Base-by-base conservation (phyloP, 1,140 invertebrate species). In the Heterodera schachtii region DNA sequence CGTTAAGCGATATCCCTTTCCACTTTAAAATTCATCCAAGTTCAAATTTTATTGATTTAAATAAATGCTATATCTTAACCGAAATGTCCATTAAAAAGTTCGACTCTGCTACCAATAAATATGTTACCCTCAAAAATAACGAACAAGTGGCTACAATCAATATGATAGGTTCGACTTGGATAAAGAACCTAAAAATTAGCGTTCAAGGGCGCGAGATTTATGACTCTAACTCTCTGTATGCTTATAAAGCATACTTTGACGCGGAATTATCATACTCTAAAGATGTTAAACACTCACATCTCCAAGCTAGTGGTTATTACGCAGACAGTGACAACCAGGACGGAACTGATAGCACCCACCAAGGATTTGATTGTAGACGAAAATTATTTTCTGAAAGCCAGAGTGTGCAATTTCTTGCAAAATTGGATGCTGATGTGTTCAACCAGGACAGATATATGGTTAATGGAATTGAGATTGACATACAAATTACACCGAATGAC, bases 1-100 rank as follows among this genome's bases (percentile, higher is more conserved):
- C 74, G 3, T 13, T 76, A 8, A 76, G 13, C 41, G 75, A 60
- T 52, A 77, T 64, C 0, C 75, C 75, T n/a, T 77, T 6, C 8
- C 75, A 77, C 11, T 77, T 77, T 66, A 77, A 77, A 77, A 60
- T 77, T 8, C 67, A 64, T 9, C 21, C 64, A 5, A 73, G 75
- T 21, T 16, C n/a, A 21, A 73, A 41, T 11, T 77, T 46, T 41
- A 77, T 77, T 52, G 75, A 77, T 31, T 66, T 77, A 0, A 64
- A 52, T 44, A 60, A 73, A 73, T 74, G 64, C 41, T 77, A 49
- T 41, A 13, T 77, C 21, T 60, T 77, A 3, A 77, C 52, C 2
- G 75, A 77, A 31, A 19, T 77, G 44, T 64, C 19, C 44, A 77
- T 77, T 7, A 3, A 4, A 7, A 77, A 77, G 41, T n/a, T 64